Base-by-base conservation (phyloP, 2,888 invertebrate species). In the Eumacrocentrus americanus region DNA sequence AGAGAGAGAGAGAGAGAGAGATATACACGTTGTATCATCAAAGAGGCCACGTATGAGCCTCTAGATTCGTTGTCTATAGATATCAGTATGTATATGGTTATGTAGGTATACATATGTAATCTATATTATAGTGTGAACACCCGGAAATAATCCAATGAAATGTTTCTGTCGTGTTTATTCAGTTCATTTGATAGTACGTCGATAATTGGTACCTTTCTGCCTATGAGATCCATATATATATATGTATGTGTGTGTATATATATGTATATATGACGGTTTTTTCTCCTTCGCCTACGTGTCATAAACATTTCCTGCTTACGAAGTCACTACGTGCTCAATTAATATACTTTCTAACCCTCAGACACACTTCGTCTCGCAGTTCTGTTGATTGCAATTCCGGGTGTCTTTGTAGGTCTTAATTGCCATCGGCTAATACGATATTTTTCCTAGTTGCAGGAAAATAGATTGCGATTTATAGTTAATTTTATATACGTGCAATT, bases 281-380 rank as follows among this genome's bases (percentile, higher is more conserved):
- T 46, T 46, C 18, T 3, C 20, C 14, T 48, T 48, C 5, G 25
- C 9, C 20, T n/a, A 14, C 23, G 29, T 29, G 25, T 25, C 48
- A 25, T 18, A 48, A 37, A 50, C 35, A 50, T 50, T 44, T 44
- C 29, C 44, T 11, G 23, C 40, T 54, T 34, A 54, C 40, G 9
- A 34, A 54, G 22, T 11, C 14, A 53, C n/a, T 29, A 54, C 44
- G 42, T 54, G 20, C 7, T 54, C 34, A 54, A 54, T 54, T 54
- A 34, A 54, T 54, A 54, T 54, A 42, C 54, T 44, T 25, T 38
- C 20, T 2, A 44, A 20, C 18, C 3, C 42, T 3, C 2, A 37
- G 42, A 42, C 18, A 42, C 37, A 34, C 20, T 20, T 34, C 16
- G 35, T 37, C 35, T 18, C 38, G 7, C 20, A n/a, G n/a, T n/a